phyloP scores from a whole-genome alignment of 2,888 invertebrate genomes.

The Ochropleura leucogaster region DNA sequence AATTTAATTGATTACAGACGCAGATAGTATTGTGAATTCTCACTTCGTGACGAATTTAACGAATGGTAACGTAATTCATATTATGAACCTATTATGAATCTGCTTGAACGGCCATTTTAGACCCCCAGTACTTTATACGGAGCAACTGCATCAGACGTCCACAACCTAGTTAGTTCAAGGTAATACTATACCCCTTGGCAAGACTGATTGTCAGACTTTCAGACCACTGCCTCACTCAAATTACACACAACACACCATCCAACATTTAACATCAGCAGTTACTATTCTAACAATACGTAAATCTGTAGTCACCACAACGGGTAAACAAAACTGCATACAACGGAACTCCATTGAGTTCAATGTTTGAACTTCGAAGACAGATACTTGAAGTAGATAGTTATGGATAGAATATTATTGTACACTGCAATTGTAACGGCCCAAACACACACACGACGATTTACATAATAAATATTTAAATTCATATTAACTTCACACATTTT shows the following conservation, averaged over 20 bases:
- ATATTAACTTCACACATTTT: background rate
- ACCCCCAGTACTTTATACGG: too few species aligned
- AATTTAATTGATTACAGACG: too few species aligned
- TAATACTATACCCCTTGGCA: too few species aligned
- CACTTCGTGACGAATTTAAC: too few species aligned
- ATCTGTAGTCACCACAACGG: conserved; percentile 17
- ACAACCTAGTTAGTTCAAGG: too few species aligned
- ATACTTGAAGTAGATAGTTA: conserved; percentile 4
- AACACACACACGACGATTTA: background rate
- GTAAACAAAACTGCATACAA: conserved; percentile 27
- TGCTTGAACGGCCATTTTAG: too few species aligned
- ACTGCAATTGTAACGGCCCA: background rate
- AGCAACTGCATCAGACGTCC: too few species aligned
- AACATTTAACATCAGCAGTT: conserved; percentile 3
- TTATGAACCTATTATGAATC: too few species aligned
- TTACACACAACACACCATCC: background rate
- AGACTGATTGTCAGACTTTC: too few species aligned
- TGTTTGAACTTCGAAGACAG: conserved; percentile 41
- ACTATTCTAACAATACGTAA: conserved; percentile 1
- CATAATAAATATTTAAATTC: background rate
- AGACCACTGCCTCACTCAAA: background rate
- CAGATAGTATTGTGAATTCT: too few species aligned
- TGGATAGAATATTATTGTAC: conserved; percentile 5
- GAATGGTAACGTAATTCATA: too few species aligned
- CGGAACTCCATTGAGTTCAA: conserved; percentile 36